Base-by-base conservation (phyloP, 1,140 invertebrate species). In the Danaus plexippus region DNA sequence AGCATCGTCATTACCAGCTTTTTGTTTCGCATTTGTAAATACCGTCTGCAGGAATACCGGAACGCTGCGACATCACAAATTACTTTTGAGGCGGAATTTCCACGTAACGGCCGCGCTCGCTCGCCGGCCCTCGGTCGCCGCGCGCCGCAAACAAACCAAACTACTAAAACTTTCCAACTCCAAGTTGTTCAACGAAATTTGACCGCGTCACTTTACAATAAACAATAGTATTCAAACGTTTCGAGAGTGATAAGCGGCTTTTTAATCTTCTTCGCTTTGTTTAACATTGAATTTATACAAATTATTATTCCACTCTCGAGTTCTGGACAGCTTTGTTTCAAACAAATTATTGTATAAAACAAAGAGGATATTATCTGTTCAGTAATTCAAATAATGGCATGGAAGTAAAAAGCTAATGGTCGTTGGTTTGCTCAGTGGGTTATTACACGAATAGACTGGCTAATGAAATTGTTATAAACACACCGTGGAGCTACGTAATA, bases 21-120 rank as follows among this genome's bases (percentile, higher is more conserved):
- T 81, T 77, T 73, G 73, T 71, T 77, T 77, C 70, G 69, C 78
- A 80, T 80, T 78, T 72, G 73, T 75, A 77, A 80, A 80, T 69
- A 73, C 68, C 61, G 59, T 62, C 61, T 56, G 59, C 66, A 63
- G 63, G 54, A 68, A 67, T 73, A 71, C 62, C 48, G 64, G 62
- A 59, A 65, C 58, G 59, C 57, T 69, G 80, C 81, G 79, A 80
- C 74, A 67, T 70, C 66, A 72, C 79, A 77, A 82, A 82, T 84
- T 82, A 80, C 74, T 83, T 76, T 77, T 66, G 57, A 74, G 67
- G 66, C 65, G 63, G 67, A 72, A 73, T 77, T 73, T 66, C 59
- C 71, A 63, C 59, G 67, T 75, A 76, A 79, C 73, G 71, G 71
- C 64, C 67, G 66, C 57, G 48, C 59, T 51, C 59, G 60, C 60